These are phyloP conservation scores for Dicrostonyx torquatus DNA, from an alignment of 2,797 vertebrate species.

Conservation along the genomic window DNA sequence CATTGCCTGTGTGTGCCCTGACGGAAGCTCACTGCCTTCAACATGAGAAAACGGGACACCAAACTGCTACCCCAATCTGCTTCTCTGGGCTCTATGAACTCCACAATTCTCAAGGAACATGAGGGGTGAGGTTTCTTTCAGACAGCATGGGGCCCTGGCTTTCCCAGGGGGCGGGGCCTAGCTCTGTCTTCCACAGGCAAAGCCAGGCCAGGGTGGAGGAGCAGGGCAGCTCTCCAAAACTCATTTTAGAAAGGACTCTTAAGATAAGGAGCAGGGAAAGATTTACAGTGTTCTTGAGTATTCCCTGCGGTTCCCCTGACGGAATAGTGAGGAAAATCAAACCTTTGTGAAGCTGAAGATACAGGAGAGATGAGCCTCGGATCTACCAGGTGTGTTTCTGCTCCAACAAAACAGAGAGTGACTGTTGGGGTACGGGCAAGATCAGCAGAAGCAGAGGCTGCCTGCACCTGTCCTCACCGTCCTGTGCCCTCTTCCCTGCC, in stretches of 20 bases:
- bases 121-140: background rate
- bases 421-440: too few species aligned
- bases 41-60: background rate
- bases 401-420: background rate
- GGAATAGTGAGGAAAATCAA: background rate
- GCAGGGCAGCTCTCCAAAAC: background rate
- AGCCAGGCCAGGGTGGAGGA: background rate
- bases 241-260: background rate
- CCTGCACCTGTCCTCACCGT: fast-evolving
- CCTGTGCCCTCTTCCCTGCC: background rate
- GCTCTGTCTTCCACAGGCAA: background rate
- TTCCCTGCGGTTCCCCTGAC: background rate
- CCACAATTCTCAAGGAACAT: background rate
- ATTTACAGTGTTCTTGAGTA: conserved; percentile 18
- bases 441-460: background rate
- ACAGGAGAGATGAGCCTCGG: conserved; percentile 26
- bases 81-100: background rate
- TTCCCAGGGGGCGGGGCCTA: fast-evolving
- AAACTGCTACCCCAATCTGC: too few species aligned
- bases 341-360: background rate
- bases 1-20: background rate
- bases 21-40: background rate
- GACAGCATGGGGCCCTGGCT: background rate
- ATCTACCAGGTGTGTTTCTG: background rate
- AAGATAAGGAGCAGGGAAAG: conserved; percentile 56